Percentiles rank a stretch among this genome's conserved stretches.
These are phyloP conservation scores for Anhinga anhinga DNA, from an alignment of 2,113 vertebrate genomes.

Conservation along the genomic window DNA sequence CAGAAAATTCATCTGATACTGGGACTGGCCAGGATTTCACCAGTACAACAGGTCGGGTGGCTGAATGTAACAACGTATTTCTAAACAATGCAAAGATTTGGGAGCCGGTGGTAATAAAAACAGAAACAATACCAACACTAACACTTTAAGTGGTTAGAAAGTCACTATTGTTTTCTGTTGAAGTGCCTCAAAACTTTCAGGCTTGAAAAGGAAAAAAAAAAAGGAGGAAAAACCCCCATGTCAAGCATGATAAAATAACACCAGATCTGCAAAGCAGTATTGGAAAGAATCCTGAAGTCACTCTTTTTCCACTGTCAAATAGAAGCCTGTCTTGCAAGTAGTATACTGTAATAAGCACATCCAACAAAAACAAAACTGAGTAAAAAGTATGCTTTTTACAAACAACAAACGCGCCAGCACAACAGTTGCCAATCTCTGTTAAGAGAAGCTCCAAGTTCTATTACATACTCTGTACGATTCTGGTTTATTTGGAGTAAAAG, in stretches of 20 bases:
- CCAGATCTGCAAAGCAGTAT: not conserved
- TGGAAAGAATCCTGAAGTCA: not conserved
- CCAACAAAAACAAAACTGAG: not conserved
- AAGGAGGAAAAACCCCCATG: not conserved
- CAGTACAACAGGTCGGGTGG: too few species aligned
- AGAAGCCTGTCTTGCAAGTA: not conserved
- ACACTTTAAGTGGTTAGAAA: not conserved
- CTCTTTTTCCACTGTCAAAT: not conserved
- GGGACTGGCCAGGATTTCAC: not conserved
- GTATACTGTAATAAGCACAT: not conserved
- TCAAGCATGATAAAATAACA: not conserved
- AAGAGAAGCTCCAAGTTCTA: not conserved
- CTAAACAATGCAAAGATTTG: not conserved
- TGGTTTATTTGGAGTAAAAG: not conserved
- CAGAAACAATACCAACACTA: not conserved
- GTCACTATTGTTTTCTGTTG: not conserved
- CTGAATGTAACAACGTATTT: not conserved
- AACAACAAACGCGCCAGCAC: not conserved
- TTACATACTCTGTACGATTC: rapidly evolving
- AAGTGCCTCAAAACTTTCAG: not conserved
- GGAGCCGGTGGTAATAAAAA: not conserved
- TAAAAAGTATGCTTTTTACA: not conserved
- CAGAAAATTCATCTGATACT: not conserved
- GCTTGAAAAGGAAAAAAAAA: not conserved
- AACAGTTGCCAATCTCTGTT: not conserved